Evolutionary conservation across 2,113 vertebrate species (phyloP), one percentile per base, ranked within the genome.

Genomic region (Telmatochromis sp.): DNA sequence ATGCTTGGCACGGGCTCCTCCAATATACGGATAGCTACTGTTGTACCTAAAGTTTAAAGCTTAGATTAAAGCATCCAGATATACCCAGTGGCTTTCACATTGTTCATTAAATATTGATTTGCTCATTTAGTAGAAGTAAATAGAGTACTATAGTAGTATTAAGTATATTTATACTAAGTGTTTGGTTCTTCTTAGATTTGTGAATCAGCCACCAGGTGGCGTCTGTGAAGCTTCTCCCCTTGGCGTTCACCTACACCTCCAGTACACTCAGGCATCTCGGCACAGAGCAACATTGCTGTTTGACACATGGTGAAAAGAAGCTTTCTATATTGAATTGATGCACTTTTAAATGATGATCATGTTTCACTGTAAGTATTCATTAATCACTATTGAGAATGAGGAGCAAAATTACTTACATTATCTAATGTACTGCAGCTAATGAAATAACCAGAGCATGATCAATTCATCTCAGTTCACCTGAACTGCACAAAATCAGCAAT

Each of bases 141-240:
- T 33, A 51, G 23, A 78, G 10, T 35, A 63, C 35, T 63, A 63
- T 63, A 63, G 55, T 58, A 28, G 28, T 63, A 63, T 63, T 63
- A 63, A 35, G 9, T 51, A 51, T 78, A 51, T 51, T 78, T 78
- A 13, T 78, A 33, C 2, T 81, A 78, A 37, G 2, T 33, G 6
- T 57, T 65, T 17, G 6, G 4, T 31, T 49, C 14, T 23, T 84
- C n/a, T 80, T 85, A 51, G 45, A 28, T 58, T 37, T 80, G 5
- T 57, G 2, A 57, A 40, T 63, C 19, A 63, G 21, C 92, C 95
- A 95, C 91, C 73, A 93, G 95, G 89, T 88, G 94, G 91, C 85
- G n/a, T 87, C 70, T 92, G 5, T 85, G 79, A 80, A 28, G 6
- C 37, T 63, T 55, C 17, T 33, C 79, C 19, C 11, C 12, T 28